A percentile compares a stretch with the other conserved stretches of the same genome.
Evolutionary conservation across 2,888 invertebrate genomes (phyloP).

Genomic region (Agonopterix arenella): DNA sequence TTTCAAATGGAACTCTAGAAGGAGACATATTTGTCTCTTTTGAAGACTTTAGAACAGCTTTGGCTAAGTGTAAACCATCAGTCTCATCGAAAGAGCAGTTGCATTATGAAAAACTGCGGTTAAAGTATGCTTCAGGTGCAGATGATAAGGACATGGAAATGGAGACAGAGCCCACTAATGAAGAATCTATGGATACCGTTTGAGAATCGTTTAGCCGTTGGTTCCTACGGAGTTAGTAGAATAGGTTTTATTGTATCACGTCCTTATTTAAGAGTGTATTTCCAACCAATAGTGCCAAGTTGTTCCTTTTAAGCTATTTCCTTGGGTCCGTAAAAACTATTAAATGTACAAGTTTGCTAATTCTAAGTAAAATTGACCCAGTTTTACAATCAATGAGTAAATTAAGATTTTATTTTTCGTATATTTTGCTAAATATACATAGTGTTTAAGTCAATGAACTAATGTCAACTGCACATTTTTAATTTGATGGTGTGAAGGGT

Average conservation of each 20-base stretch:
- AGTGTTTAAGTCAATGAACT: not conserved
- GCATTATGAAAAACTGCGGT: slow-evolving; percentile 84
- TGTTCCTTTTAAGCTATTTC: slow-evolving; percentile 26
- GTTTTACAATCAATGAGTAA: not conserved
- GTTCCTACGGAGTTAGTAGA: slow-evolving; percentile 29
- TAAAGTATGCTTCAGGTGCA: slow-evolving; percentile 78
- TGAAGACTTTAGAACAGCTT: slow-evolving; percentile 86
- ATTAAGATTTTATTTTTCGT: not conserved
- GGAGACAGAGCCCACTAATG: slow-evolving; percentile 68
- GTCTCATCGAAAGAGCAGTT: slow-evolving; percentile 87
- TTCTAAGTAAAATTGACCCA: too few relatives aligned
- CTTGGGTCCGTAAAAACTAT: too few relatives aligned
- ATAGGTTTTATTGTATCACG: slow-evolving; percentile 29
- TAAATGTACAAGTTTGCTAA: too few relatives aligned
- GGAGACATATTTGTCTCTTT: slow-evolving; percentile 79
- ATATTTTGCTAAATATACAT: not conserved
- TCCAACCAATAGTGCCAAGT: slow-evolving; percentile 51
- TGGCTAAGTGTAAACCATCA: slow-evolving; percentile 90
- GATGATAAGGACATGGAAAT: slow-evolving; percentile 74
- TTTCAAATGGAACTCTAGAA: slow-evolving; percentile 72
- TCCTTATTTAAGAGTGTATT: slow-evolving; percentile 29
- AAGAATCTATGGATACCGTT: slow-evolving; percentile 72
- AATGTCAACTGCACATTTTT: slow-evolving; percentile 1
- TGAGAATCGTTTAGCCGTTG: slow-evolving; percentile 41
- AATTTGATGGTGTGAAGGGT: not conserved